These are phyloP conservation scores for Mesorhabditis belari DNA, from an alignment of 2,888 invertebrate species.

Conservation along the genomic window DNA sequence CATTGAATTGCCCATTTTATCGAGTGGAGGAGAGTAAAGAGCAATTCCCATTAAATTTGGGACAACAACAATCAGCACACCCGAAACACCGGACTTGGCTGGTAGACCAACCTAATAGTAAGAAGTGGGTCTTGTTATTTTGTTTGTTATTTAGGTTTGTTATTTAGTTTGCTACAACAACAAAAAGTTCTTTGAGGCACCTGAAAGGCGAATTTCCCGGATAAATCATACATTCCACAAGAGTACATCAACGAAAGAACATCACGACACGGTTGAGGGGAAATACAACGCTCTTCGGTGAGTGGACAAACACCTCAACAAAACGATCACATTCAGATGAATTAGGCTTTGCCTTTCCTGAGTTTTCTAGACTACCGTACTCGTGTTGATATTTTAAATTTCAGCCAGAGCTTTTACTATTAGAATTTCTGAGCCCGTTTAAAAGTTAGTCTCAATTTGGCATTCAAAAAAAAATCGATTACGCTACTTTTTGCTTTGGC, in stretches of 20 bases:
- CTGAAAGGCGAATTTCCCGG: slow-evolving; percentile 69
- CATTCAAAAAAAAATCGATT: too few species aligned
- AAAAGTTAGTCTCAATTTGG: too few species aligned
- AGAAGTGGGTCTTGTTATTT: too few species aligned
- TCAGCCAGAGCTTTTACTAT: neutral
- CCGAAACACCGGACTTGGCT: slow-evolving; percentile 67
- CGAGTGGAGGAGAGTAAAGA: slow-evolving; percentile 85
- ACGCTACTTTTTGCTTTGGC: too few species aligned
- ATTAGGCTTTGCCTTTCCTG: neutral
- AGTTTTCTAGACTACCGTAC: neutral
- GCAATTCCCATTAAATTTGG: slow-evolving; percentile 94
- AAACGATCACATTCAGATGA: neutral
- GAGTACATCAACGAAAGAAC: slow-evolving; percentile 94
- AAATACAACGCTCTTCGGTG: slow-evolving; percentile 43
- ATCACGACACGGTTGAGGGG: slow-evolving; percentile 79
- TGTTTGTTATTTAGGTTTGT: too few species aligned
- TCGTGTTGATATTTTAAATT: neutral
- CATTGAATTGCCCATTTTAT: slow-evolving; percentile 80
- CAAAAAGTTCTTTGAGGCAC: too few species aligned
- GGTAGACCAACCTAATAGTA: slow-evolving; percentile 60
- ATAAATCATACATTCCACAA: slow-evolving; percentile 66
- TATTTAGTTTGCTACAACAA: too few species aligned
- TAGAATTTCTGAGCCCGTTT: too few species aligned
- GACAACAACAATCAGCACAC: slow-evolving; percentile 82
- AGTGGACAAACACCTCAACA: slow-evolving; percentile 44